These are phyloP conservation scores for Caenorhabditis zanzibari DNA, from an alignment of 2,888 invertebrate species.

Conservation along the genomic window DNA sequence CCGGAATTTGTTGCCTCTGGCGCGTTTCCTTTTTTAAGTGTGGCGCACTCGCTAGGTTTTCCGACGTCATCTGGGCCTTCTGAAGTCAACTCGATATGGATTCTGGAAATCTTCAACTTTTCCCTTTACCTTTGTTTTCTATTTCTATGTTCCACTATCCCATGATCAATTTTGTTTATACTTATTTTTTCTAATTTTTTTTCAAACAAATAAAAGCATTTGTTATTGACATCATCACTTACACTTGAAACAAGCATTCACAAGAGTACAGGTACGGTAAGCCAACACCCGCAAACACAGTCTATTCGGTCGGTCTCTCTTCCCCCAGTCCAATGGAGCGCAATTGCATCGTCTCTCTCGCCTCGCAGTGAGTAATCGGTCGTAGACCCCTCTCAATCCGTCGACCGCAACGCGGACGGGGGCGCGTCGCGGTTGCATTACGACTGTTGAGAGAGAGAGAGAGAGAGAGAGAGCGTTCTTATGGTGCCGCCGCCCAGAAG, in stretches of 20 bases:
- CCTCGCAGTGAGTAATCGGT: constrained; percentile 20
- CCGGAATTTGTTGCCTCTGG: too few relatives aligned
- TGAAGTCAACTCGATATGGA: not conserved
- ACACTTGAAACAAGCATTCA: not conserved
- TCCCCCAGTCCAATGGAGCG: not conserved
- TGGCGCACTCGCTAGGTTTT: too few relatives aligned
- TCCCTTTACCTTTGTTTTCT: not conserved
- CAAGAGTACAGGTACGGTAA: not conserved
- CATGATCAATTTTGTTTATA: not conserved
- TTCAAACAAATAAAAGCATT: constrained; percentile 2
- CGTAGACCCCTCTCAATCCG: constrained; percentile 34
- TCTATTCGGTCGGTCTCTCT: not conserved
- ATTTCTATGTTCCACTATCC: not conserved
- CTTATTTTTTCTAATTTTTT: not conserved
- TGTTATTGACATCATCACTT: not conserved
- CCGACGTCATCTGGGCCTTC: too few relatives aligned
- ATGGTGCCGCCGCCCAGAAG: constrained; percentile 52
- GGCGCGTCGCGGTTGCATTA: constrained; percentile 70
- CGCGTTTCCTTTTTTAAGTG: not conserved
- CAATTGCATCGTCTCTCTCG: not conserved
- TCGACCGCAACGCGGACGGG: constrained; percentile 63
- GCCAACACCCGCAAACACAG: not conserved
- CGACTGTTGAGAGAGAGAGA: constrained; percentile 51
- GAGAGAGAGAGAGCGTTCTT: constrained; percentile 51
- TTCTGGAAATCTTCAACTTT: not conserved